Percentiles rank a stretch among this genome's conserved stretches.
Conservation (phyloP, 2,888 invertebrate genomes). For the Amiota communis region DNA sequence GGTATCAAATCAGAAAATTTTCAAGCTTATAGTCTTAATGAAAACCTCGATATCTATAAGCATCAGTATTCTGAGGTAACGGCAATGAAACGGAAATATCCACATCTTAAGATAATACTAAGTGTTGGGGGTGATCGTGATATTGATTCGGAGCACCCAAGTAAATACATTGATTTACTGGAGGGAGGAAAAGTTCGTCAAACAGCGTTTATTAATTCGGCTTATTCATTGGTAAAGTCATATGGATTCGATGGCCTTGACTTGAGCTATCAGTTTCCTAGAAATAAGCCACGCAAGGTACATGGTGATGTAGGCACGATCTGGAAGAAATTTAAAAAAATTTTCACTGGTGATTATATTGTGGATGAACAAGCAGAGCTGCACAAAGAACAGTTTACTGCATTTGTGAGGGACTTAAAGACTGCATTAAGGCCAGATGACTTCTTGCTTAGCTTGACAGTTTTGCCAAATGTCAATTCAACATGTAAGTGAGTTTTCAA, state of each 20-base stretch:
- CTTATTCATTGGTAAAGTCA: constrained; percentile 80
- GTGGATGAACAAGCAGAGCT: constrained; percentile 84
- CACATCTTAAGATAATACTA: constrained; percentile 81
- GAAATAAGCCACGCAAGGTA: constrained; percentile 84
- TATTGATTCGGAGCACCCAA: constrained; percentile 76
- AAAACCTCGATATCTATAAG: constrained; percentile 81
- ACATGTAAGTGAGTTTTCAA: constrained; percentile 75
- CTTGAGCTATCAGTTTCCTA: constrained; percentile 89
- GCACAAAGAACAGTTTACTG: constrained; percentile 86
- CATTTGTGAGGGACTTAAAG: constrained; percentile 83
- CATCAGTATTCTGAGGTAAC: constrained; percentile 84
- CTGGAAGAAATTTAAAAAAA: constrained; percentile 85
- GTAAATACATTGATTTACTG: constrained; percentile 82
- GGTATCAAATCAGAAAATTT: constrained; percentile 81
- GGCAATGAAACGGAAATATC: constrained; percentile 80
- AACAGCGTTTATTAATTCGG: constrained; percentile 83
- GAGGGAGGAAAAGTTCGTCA: constrained; percentile 83
- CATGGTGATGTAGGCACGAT: constrained; percentile 77
- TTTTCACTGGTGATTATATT: constrained; percentile 80
- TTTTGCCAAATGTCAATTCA: constrained; percentile 87
- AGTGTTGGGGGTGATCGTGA: constrained; percentile 86
- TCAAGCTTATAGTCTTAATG: constrained; percentile 82
- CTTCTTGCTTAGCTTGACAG: constrained; percentile 79
- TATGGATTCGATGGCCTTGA: constrained; percentile 91
- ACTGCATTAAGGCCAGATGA: constrained; percentile 80